phyloP scores from a whole-genome alignment of 2,888 invertebrate genomes.

The Andricus curvator region DNA sequence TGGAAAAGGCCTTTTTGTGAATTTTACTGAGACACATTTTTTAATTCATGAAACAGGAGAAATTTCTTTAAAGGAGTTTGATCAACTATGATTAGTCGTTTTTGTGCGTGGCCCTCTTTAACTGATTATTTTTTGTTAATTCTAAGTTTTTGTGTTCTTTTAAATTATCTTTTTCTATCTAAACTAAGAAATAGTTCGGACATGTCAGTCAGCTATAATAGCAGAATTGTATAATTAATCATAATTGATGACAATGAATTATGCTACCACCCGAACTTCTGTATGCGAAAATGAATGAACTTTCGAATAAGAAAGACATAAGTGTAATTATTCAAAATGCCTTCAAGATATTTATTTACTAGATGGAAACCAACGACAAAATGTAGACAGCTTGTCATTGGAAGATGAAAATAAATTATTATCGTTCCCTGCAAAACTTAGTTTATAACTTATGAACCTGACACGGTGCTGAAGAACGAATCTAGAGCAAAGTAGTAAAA shows the following conservation, averaged over 20 bases:
- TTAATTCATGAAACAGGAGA: too few relatives aligned
- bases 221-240: not conserved
- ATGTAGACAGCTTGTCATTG: constrained; percentile 4
- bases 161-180: too few relatives aligned
- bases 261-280: not conserved
- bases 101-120: too few relatives aligned
- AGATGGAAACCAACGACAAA: not conserved
- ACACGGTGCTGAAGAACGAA: constrained; percentile 30
- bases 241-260: not conserved
- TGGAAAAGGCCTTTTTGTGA: too few relatives aligned
- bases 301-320: not conserved
- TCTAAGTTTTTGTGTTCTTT: too few relatives aligned
- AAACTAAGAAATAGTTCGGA: too few relatives aligned
- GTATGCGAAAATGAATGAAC: not conserved
- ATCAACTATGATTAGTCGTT: too few relatives aligned
- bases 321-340: not conserved
- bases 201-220: not conserved
- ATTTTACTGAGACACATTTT: too few relatives aligned
- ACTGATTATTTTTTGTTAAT: too few relatives aligned
- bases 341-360: not conserved
- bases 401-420: constrained; percentile 34
- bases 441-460: constrained; percentile 30
- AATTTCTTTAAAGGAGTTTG: too few relatives aligned
- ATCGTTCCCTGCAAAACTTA: constrained; percentile 15
- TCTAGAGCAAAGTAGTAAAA: constrained; percentile 31